Conservation (phyloP, 2,888 invertebrate genomes). For the Cryptophagus acutangulus region DNA sequence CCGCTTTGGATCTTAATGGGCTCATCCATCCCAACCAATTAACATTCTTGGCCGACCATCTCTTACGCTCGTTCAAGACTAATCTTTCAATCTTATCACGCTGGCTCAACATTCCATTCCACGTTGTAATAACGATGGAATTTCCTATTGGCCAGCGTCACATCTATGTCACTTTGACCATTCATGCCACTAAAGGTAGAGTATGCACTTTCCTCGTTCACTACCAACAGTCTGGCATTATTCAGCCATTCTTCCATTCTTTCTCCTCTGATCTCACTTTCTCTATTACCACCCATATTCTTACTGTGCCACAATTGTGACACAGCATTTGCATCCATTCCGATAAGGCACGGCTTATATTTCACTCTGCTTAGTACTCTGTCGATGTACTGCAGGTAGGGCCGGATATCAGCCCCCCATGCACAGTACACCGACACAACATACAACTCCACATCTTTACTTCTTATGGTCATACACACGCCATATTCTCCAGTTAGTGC, state of each 20-base stretch:
- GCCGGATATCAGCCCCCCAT: neutral
- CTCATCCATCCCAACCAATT: no score
- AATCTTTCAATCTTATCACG: no score
- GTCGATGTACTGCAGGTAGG: neutral
- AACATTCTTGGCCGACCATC: no score
- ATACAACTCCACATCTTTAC: no score
- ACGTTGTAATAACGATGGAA: no score
- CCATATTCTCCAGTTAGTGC: no score
- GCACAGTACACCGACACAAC: neutral
- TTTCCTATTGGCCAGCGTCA: slow-evolving; percentile 16
- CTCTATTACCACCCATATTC: neutral
- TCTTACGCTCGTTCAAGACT: no score
- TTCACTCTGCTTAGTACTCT: neutral
- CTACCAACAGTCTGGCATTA: neutral
- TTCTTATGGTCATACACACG: no score
- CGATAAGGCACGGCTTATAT: slow-evolving; percentile 13
- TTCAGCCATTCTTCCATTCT: neutral
- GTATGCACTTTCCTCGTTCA: slow-evolving; percentile 18
- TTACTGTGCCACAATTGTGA: slow-evolving; percentile 25
- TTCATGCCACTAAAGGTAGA: slow-evolving; percentile 19
- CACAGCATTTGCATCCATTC: slow-evolving; percentile 27
- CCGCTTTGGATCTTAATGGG: no score
- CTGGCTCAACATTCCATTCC: no score
- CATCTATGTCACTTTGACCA: slow-evolving; percentile 21
- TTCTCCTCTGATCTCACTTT: neutral